phyloP scores from a whole-genome alignment of 2,888 invertebrate species.

The Branchipolynoe longqiensis region DNA sequence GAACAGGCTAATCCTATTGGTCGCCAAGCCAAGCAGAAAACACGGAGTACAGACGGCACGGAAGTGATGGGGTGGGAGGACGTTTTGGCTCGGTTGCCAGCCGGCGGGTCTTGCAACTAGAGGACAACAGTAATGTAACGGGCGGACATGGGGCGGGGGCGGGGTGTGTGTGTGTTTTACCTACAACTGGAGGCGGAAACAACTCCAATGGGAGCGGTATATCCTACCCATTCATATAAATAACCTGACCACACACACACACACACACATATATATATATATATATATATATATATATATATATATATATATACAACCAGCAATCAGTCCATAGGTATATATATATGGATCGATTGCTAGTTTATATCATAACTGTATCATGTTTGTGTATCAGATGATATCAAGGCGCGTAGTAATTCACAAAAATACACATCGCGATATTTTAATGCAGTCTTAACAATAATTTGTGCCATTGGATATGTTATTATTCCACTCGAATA shows the following conservation, averaged over 20 bases:
- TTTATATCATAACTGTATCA: too few relatives aligned
- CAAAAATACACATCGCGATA: too few relatives aligned
- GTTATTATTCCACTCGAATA: too few relatives aligned
- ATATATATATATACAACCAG: too few relatives aligned
- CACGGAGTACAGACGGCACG: conserved; percentile 11
- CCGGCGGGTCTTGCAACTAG: not conserved
- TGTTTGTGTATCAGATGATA: too few relatives aligned
- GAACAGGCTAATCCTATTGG: conserved; percentile 7
- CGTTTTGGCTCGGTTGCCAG: not conserved
- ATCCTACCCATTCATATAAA: not conserved
- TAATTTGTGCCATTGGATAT: too few relatives aligned
- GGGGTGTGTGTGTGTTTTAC: not conserved
- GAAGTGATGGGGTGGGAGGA: conserved; percentile 1
- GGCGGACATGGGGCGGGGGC: not conserved
- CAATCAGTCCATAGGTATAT: too few relatives aligned
- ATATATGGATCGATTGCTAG: too few relatives aligned
- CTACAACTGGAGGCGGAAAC: not conserved
- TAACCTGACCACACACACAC: conserved; percentile 4
- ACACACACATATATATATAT: too few relatives aligned
- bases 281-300: too few relatives aligned
- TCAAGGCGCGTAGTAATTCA: too few relatives aligned
- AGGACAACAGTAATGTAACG: conserved; percentile 9
- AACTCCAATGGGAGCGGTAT: not conserved
- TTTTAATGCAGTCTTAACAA: too few relatives aligned
- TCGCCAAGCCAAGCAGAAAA: conserved; percentile 13